Conservation (phyloP, 2,888 invertebrate species). For the Ochlodes sylvanus region DNA sequence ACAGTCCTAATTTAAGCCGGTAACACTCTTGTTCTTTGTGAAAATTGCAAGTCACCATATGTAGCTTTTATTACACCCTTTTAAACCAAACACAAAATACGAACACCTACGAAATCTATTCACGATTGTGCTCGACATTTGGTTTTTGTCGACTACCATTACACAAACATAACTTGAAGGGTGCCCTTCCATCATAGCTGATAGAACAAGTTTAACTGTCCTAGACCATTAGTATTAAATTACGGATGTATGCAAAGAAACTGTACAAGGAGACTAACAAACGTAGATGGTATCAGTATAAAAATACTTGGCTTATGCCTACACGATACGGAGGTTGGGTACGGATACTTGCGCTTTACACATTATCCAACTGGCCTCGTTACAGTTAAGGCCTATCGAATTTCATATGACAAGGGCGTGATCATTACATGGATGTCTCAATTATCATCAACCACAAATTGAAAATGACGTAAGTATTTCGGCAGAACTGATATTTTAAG, state of each 20-base stretch:
- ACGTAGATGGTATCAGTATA: constrained; percentile 5
- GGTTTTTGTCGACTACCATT: too few species aligned
- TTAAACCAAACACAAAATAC: too few species aligned
- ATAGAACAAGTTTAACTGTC: background rate
- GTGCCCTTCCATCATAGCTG: background rate
- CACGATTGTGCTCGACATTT: too few species aligned
- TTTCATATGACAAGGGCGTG: constrained; percentile 38
- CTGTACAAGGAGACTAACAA: background rate
- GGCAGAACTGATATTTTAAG: background rate
- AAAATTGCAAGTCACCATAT: too few species aligned
- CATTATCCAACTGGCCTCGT: constrained; percentile 31
- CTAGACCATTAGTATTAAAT: background rate
- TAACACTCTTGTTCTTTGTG: too few species aligned
- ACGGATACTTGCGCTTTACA: constrained; percentile 22
- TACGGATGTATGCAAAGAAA: background rate
- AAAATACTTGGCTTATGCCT: constrained; percentile 1
- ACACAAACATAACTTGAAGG: too few species aligned
- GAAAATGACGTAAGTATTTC: constrained; percentile 19
- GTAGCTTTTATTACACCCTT: too few species aligned
- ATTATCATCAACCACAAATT: constrained; percentile 36
- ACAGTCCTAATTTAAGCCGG: too few species aligned
- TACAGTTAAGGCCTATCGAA: constrained; percentile 32
- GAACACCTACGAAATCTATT: too few species aligned
- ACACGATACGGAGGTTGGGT: constrained; percentile 19
- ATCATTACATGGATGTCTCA: constrained; percentile 34